A percentile compares a stretch with the other conserved stretches of the same genome.
Evolutionary conservation across 37 sponge, comb jelly and placozoan species (phyloP).

Genomic region (Hormiphora californensis): DNA sequence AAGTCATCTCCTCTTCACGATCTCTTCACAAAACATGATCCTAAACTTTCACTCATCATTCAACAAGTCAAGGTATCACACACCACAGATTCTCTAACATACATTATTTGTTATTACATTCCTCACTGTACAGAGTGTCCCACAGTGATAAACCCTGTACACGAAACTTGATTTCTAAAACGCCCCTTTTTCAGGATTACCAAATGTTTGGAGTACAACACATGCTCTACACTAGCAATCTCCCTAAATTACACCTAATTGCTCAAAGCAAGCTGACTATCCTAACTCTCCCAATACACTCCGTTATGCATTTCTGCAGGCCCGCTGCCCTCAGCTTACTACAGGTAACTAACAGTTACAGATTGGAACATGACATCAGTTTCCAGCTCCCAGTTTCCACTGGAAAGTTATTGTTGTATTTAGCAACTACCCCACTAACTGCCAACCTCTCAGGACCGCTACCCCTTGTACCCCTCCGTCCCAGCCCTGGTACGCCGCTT

Average conservation of each 20-base stretch:
- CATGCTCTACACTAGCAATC: conserved; percentile 18
- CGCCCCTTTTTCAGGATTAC: too few species aligned
- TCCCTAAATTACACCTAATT: conserved; percentile 24
- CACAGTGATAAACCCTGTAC: too few species aligned
- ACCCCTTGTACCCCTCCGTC: conserved; percentile 33
- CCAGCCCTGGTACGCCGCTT: neutral
- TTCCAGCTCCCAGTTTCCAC: too few species aligned
- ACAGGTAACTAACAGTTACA: too few species aligned
- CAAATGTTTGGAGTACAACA: conserved; percentile 43
- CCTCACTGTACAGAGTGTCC: too few species aligned
- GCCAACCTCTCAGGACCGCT: neutral
- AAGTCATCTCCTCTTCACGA: conserved; percentile 12
- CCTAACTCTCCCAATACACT: neutral
- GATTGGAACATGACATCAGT: too few species aligned
- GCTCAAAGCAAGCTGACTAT: conserved; percentile 18
- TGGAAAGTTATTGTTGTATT: too few species aligned
- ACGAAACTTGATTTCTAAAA: too few species aligned
- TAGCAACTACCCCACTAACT: too few species aligned
- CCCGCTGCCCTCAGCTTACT: neutral
- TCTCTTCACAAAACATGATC: conserved; percentile 8
- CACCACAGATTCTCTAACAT: too few species aligned
- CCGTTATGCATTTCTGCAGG: neutral
- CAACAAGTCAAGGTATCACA: conserved; percentile 43
- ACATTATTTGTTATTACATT: too few species aligned
- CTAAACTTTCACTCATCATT: conserved; percentile 40